These are phyloP conservation scores for Lanius ludovicianus DNA, from an alignment of 2,113 vertebrate genomes.

Conservation along the genomic window DNA sequence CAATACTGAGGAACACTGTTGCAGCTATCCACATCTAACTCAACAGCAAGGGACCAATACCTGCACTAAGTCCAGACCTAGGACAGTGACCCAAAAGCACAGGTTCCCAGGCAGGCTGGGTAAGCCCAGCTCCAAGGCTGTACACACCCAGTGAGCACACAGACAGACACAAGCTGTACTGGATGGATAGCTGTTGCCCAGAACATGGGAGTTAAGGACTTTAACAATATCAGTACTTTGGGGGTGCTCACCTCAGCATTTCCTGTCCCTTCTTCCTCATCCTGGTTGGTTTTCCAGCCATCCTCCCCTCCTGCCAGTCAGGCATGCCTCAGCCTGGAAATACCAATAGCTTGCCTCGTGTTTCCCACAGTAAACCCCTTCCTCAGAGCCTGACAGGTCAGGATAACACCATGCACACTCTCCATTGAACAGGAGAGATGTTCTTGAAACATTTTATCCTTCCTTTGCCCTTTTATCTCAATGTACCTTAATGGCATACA, in stretches of 20 bases:
- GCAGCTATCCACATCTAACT: neutral
- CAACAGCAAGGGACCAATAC: neutral
- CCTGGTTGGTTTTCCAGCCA: neutral
- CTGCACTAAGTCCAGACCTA: neutral
- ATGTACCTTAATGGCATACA: neutral
- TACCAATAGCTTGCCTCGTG: neutral
- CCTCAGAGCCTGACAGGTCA: neutral
- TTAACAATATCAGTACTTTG: neutral
- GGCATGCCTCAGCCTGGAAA: neutral
- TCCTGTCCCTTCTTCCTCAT: neutral
- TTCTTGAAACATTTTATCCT: neutral
- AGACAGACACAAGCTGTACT: neutral
- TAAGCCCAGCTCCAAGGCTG: neutral
- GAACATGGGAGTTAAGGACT: neutral
- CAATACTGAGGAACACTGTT: neutral
- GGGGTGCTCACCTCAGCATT: neutral
- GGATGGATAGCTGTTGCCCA: rapidly evolving
- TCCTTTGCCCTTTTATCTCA: neutral
- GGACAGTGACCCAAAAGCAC: neutral
- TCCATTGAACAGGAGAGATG: neutral
- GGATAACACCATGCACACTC: neutral
- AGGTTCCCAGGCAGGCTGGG: neutral
- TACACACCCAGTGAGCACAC: neutral
- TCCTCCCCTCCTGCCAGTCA: neutral
- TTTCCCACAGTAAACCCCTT: neutral